Base-by-base conservation (phyloP, 2,888 invertebrate genomes). In the Apantesis nais region DNA sequence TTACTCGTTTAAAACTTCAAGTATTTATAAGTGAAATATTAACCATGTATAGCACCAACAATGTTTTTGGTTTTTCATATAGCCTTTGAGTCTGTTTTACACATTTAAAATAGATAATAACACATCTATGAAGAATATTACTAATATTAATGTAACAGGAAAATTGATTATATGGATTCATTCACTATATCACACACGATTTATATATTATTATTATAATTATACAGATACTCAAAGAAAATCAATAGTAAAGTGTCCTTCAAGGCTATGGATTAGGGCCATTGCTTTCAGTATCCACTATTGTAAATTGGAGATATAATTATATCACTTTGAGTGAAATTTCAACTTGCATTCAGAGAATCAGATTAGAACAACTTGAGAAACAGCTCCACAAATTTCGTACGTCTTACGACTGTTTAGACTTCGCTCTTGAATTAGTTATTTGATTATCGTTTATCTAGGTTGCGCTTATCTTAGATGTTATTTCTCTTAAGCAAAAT, bases 231-330 rank as follows among this genome's bases (percentile, higher is more conserved):
- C 14, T 39, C 2, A 63, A 19, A 12, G 29, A 2, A 31, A 19
- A 19, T 29, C 1, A 16, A 25, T 22, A 44, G 29, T 34, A 2
- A 34, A n/a, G 34, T 41, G 39, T 60, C 12, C 9, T 39, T 41
- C 60, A 67, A 60, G 67, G 67, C 29, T n/a, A 41, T 25, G 19
- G 12, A 31, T 67, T 60, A 41, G 58, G 66, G 25, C 60, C 66
- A 63, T 41, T 29, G 41, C 39, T 63, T 63, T 41, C 4, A 44
- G 5, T 41, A 9, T 29, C 19, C 29, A 41, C 14, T 25, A 7
- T 39, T 25, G 39, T 66, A 37, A 22, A 31, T 11, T 12, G 14
- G 19, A 25, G 14, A 58, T 66, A 39, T 44, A 19, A 19, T 62
- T 39, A 62, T 39, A 29, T 19, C 41, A 41, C 9, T 25, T 63